Evolutionary conservation across 2,113 vertebrate species (phyloP).

Genomic region (Sclerurus mexicanus): DNA sequence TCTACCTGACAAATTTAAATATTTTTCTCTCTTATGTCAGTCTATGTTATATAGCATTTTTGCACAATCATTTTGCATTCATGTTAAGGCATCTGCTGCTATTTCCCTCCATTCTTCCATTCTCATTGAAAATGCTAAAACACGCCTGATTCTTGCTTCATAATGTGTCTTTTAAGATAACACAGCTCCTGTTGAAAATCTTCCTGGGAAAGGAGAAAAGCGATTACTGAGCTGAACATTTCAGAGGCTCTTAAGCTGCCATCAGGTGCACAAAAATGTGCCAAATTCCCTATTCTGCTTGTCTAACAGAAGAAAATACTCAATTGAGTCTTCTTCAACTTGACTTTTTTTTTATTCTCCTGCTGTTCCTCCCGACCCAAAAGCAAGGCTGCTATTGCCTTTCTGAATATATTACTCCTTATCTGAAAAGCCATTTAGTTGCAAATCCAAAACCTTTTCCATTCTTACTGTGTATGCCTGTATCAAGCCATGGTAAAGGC

Average conservation of each 20-base stretch:
- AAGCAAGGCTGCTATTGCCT: background rate
- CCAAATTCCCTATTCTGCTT: background rate
- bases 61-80: background rate
- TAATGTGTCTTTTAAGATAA: background rate
- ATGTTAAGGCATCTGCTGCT: background rate
- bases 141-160: background rate
- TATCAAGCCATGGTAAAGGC: background rate
- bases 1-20: background rate
- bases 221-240: constrained; percentile 2
- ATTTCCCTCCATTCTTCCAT: background rate
- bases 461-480: background rate
- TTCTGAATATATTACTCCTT: background rate
- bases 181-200: background rate
- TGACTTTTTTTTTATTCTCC: background rate
- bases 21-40: background rate
- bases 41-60: background rate
- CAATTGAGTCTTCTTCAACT: background rate
- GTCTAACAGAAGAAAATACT: constrained; percentile 9
- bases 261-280: background rate
- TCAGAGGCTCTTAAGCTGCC: constrained; percentile 3
- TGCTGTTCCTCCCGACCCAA: background rate
- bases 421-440: constrained; percentile 31
- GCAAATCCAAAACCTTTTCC: constrained; percentile 34
- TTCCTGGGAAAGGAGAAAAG: background rate
- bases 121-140: background rate